These are phyloP conservation scores for Hyperoplus lanceolatus DNA, from an alignment of 2,797 vertebrate species.

Conservation along the genomic window DNA sequence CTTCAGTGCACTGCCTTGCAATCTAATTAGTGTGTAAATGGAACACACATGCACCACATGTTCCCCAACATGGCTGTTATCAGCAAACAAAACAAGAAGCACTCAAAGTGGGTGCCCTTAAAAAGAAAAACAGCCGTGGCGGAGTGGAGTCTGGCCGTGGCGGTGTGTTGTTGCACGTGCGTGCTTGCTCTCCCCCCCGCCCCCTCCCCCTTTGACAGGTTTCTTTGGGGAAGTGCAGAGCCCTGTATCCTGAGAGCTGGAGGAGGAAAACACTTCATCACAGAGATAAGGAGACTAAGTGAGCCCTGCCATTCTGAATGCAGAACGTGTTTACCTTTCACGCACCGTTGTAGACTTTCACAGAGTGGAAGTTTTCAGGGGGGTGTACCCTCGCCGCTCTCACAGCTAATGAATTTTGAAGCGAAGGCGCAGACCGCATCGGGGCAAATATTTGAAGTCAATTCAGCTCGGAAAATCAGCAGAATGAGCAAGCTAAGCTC, in stretches of 20 bases:
- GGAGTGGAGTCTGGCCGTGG: constrained; percentile 46
- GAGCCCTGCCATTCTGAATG: constrained; percentile 78
- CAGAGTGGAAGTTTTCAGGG: constrained; percentile 49
- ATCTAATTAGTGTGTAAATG: constrained; percentile 88
- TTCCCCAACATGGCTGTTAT: constrained; percentile 82
- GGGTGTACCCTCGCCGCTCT: constrained; percentile 34
- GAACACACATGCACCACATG: constrained; percentile 86
- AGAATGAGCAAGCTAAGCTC: constrained; percentile 61
- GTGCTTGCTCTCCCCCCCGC: background rate
- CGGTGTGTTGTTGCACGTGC: constrained; percentile 68
- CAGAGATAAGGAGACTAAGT: constrained; percentile 83
- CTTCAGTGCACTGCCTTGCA: constrained; percentile 80
- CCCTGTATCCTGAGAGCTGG: constrained; percentile 73
- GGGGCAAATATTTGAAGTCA: constrained; percentile 80
- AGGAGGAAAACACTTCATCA: constrained; percentile 78
- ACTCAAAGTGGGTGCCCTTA: constrained; percentile 72
- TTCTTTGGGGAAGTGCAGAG: constrained; percentile 78
- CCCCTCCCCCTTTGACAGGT: constrained; percentile 58
- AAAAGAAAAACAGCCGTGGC: constrained; percentile 58
- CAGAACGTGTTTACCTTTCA: constrained; percentile 83
- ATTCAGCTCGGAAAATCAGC: constrained; percentile 54
- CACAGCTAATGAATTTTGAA: constrained; percentile 75
- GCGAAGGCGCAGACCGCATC: constrained; percentile 57
- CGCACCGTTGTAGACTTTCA: constrained; percentile 75
- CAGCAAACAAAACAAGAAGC: constrained; percentile 86